Base-by-base conservation (phyloP, 2,113 vertebrate genomes). In the Etia nguti region DNA sequence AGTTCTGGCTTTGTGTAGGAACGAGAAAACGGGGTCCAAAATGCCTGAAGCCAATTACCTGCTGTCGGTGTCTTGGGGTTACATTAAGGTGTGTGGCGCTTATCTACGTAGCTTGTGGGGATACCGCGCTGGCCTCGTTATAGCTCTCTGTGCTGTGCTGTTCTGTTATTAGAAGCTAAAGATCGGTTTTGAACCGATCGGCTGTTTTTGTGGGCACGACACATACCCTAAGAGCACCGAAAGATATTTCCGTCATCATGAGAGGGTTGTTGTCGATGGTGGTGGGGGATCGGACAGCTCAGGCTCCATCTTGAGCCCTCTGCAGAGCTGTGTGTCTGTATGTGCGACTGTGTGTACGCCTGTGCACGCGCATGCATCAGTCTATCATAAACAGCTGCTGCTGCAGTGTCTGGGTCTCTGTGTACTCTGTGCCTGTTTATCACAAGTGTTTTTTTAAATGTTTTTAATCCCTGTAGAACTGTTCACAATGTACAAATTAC, bases 21-120 rank as follows among this genome's bases (percentile, higher is more conserved):
- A 94, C 92, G 86, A 90, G 86, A 96, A 93, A 95, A 95, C 95
- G 55, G 91, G 93, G 92, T 96, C 96, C 96, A 96, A 96, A 96
- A 97, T 97, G 97, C 96, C 96, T 96, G 96, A 97, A 95, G 96
- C 96, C 57, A 97, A 97, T 93, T 97, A 97, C 94, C 95, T 97
- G 92, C 96, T 97, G 90, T 96, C 96, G 68, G 97, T 97, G 90
- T 97, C 96, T 88, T 97, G 97, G 96, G 96, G 96, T 94, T 97
- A 97, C 93, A 97, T 97, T 90, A 97, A 97, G 97, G 97, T 97
- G 95, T 90, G 96, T 96, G 94, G 56, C 41, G 46, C 55, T 90
- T 85, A 81, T 70, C 88, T 94, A 87, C 82, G 82, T 95, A 88
- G 88, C 82, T 57, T 43, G 83, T 93, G 36, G 73, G 92, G 89